Base-by-base conservation (phyloP, 1,140 invertebrate genomes). In the Magallana ariakensis region DNA sequence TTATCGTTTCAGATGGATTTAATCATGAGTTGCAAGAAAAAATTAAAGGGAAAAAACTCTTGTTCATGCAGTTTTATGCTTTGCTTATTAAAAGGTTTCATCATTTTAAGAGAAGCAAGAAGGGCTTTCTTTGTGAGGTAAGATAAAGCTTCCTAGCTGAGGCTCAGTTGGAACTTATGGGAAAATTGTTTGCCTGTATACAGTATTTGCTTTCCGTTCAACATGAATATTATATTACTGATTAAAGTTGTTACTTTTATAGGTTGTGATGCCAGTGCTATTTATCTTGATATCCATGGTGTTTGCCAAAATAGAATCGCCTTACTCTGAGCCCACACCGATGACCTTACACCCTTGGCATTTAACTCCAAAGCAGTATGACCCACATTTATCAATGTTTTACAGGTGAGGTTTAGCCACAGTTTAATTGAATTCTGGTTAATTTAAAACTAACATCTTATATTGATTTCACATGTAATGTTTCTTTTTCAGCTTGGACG, bases 111-210 rank as follows among this genome's bases (percentile, higher is more conserved):
- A 92, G 95, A 57, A 96, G 95, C 91, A 94, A 94, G 85, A 96
- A 96, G 90, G 95, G 95, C 10, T 94, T 96, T 85, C 92, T 96
- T 85, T 95, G 95, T 92, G 96, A 96, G 93, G 95, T 95, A 90
- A 16, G 80, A 55, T 55, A 55, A n/a, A 80, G 11, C 22, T 56
- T 26, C 1, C 66, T 60, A 33, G 33, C 33, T 46, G 33, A 46
- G 2, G 5, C 33, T 46, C 33, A 46, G 33, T 46, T 46, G 33
- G 33, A 46, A 2, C 5, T 4, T 1, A 46, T 46, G 3, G 5
- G 33, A 46, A 46, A 46, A 46, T 46, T 46, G 33, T 46, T 46
- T n/a, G n/a, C n/a, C n/a, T n/a, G n/a, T n/a, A n/a, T n/a, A n/a
- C n/a, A n/a, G n/a, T n/a, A n/a, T 46, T 46, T 33, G 33, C 3